A percentile compares a stretch with the other conserved stretches of the same genome.
These are phyloP conservation scores for Acheta domesticus DNA, from an alignment of 2,888 invertebrate species.

Conservation along the genomic window DNA sequence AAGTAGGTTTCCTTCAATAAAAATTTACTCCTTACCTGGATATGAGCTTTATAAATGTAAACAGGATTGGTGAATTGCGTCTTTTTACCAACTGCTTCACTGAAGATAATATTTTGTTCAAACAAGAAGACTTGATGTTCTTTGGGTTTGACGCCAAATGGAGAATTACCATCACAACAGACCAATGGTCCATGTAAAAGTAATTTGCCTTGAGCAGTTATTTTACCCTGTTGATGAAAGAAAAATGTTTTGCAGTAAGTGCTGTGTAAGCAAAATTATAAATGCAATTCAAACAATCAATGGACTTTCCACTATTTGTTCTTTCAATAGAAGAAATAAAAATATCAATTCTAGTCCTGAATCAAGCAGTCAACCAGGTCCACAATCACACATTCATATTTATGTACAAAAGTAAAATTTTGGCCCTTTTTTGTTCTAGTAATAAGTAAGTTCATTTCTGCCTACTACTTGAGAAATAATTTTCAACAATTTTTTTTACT, in stretches of 20 bases:
- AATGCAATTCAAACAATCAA: neutral
- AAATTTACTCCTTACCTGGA: constrained; percentile 60
- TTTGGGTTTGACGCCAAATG: constrained; percentile 58
- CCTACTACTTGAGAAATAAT: too few species aligned
- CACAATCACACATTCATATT: too few species aligned
- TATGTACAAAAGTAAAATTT: too few species aligned
- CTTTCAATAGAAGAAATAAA: too few species aligned
- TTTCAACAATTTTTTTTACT: too few species aligned
- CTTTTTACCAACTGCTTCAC: constrained; percentile 88
- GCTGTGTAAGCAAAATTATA: neutral
- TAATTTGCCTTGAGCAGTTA: constrained; percentile 94
- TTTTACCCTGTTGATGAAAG: constrained; percentile 72
- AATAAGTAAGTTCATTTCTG: too few species aligned
- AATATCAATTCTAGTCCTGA: too few species aligned
- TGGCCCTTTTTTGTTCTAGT: too few species aligned
- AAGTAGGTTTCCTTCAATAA: too few species aligned
- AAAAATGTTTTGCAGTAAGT: constrained; percentile 5
- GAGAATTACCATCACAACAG: constrained; percentile 60
- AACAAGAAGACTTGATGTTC: constrained; percentile 96
- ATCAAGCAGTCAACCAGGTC: too few species aligned
- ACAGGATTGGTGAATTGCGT: constrained; percentile 90
- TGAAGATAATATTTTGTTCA: constrained; percentile 96
- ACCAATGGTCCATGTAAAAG: constrained; percentile 77
- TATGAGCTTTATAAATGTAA: constrained; percentile 92
- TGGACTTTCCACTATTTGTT: too few species aligned